phyloP scores from a whole-genome alignment of 2,888 invertebrate species.

The Stegana nigrithorax region DNA sequence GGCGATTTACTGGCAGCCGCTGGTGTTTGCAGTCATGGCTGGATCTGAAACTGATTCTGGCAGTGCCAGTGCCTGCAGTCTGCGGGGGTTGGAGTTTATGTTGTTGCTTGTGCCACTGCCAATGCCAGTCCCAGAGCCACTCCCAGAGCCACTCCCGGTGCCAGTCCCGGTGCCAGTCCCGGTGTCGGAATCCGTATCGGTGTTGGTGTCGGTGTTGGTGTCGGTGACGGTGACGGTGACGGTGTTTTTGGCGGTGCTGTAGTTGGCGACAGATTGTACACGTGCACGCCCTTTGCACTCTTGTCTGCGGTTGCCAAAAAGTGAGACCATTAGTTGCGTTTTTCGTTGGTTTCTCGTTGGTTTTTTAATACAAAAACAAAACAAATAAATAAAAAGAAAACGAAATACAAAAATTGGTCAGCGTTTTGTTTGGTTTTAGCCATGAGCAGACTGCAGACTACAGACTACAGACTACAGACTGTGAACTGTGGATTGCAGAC shows the following conservation, averaged over 20 bases:
- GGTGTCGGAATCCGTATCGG: too few species aligned
- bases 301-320: conserved; percentile 22
- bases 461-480: too few species aligned
- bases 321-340: conserved; percentile 19
- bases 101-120: neutral
- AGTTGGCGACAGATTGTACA: conserved; percentile 6
- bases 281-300: neutral
- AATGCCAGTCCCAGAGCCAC: too few species aligned
- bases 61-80: neutral
- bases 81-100: neutral
- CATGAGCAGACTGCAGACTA: too few species aligned
- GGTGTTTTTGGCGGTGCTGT: neutral
- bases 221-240: neutral
- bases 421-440: conserved; percentile 2
- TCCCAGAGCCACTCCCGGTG: too few species aligned
- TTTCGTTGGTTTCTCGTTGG: conserved; percentile 2
- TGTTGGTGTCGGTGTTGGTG: too few species aligned
- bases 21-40: neutral
- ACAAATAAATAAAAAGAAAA: too few species aligned
- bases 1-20: conserved; percentile 1
- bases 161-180: too few species aligned
- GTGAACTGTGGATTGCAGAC: too few species aligned
- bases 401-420: conserved; percentile 20
- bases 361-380: conserved; percentile 2
- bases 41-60: neutral